Evolutionary conservation across 2,797 vertebrate genomes (phyloP), one percentile per base, ranked within the genome.

Genomic region (Botia kubotai): DNA sequence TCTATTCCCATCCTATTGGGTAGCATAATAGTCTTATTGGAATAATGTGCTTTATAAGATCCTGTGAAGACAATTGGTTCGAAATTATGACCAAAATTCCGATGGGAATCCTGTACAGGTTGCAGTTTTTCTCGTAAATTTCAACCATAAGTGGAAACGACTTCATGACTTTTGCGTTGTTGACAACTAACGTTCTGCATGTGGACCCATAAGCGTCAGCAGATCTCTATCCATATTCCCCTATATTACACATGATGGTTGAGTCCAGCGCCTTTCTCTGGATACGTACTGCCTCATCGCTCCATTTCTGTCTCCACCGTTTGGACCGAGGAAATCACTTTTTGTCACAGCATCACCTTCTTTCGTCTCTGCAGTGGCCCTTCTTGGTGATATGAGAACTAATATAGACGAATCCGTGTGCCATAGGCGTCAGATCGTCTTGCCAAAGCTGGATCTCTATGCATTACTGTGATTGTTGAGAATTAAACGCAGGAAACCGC

Each of bases 321-420:
- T 80, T 81, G 87, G 85, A 87, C 82, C 86, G 83, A 84, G 86
- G 79, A 84, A 85, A 87, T 67, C 75, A 85, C 76, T 82, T 83
- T 70, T 68, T 83, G 76, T 85, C 65, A 16, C 76, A 75, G 82
- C 80, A 68, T 81, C 84, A 67, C 81, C 82, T 68, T 85, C 84
- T 81, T 84, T 87, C 87, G 84, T 91, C 90, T 91, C 91, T 86
- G 93, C 91, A 89, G 93, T 83, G 91, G 88, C 83, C 87, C 82
- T 81, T 84, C 69, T 87, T 78, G 94, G 92, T 94, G 95, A 92
- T 92, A 92, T 85, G 93, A 94, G 92, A 89, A 89, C 87, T 83
- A 82, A 79, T 90, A 88, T 66, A 88, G 92, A 89, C 86, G 89
- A 87, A 89, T 89, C 90, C 88, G 87, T 90, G 91, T 92, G 92